Percentiles rank a stretch among this genome's conserved stretches.
Evolutionary conservation across 2,888 invertebrate species (phyloP).

Genomic region (Caradrina clavipalpis): DNA sequence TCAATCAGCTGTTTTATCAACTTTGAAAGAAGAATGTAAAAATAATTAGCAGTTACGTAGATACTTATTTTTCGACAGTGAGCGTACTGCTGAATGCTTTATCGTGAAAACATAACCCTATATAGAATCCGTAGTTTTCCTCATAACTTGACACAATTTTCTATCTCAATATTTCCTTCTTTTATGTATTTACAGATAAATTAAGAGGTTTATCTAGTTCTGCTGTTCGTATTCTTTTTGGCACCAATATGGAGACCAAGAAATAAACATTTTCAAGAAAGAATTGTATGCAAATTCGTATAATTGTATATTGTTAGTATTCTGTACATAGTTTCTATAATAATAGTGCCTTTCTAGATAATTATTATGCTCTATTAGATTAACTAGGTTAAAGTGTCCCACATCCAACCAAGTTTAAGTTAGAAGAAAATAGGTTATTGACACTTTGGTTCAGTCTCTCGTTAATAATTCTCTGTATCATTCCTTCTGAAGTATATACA

Average conservation of each 20-base stretch:
- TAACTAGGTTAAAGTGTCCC: neutral
- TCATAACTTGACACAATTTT: neutral
- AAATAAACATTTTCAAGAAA: constrained; percentile 31
- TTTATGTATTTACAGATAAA: constrained; percentile 47
- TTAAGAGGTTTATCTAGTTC: constrained; percentile 41
- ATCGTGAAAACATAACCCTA: no score
- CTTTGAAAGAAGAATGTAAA: no score
- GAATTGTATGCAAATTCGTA: neutral
- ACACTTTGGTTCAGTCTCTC: no score
- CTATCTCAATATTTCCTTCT: neutral
- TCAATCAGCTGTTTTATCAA: no score
- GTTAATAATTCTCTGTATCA: no score
- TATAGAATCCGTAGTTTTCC: neutral
- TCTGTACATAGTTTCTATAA: neutral
- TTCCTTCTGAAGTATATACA: no score
- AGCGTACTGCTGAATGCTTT: no score
- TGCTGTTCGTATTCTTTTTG: constrained; percentile 67
- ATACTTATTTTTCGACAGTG: no score
- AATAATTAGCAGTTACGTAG: no score
- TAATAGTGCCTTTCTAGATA: no score
- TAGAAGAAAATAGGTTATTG: no score
- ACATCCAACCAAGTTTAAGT: no score
- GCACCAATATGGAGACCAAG: constrained; percentile 25
- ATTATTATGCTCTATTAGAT: neutral
- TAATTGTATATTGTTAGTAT: constrained; percentile 45